Conservation (phyloP, 2,113 vertebrate genomes). For the Bos taurus region ARS-UCD2.0 NC_037343.1:50715501-50716000, state of each 20-base stretch:
- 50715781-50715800: neutral
- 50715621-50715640: neutral
- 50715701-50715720: neutral
- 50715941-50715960: slow-evolving; percentile 84
- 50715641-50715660: neutral
- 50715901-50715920: slow-evolving; percentile 84
- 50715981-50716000: slow-evolving; percentile 97
- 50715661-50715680: neutral
- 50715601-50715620: neutral
- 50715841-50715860: neutral
- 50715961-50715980: slow-evolving; percentile 96
- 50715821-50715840: neutral
- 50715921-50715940: slow-evolving; percentile 87
- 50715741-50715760: neutral
- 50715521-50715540: slow-evolving; percentile 95
- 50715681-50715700: neutral
- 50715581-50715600: neutral
- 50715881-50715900: neutral
- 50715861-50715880: neutral
- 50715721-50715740: neutral
- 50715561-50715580: neutral
- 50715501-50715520: slow-evolving; percentile 95
- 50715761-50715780: neutral
- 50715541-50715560: slow-evolving; percentile 81
- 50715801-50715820: neutral